Base-by-base conservation (phyloP, 2,113 vertebrate species). In the Pristiophorus japonicus region DNA sequence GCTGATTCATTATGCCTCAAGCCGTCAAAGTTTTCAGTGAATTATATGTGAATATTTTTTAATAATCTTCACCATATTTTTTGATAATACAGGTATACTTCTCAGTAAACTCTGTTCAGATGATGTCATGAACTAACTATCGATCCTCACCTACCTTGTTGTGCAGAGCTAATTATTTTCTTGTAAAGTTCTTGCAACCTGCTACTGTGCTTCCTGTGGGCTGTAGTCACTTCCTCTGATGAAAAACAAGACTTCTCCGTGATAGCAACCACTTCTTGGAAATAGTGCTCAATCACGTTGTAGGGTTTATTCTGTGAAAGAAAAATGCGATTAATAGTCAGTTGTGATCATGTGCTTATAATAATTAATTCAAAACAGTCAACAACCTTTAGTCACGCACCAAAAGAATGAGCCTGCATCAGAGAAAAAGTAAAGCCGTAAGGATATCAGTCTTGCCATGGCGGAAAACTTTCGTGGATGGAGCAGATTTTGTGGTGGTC, bases 201-300 rank as follows among this genome's bases (percentile, higher is more conserved):
- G 0, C 96, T 97, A n/a, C 87, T 95, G 45, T 98, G 97, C 42
- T 95, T 96, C 0, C 11, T 78, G 0, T 96, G 96, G 78, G 96
- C 97, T 0, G 96, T 65, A 34, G 87, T 95, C 2, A 38, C 96
- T 34, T 97, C 97, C 0, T 96, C 96, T 1, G 96, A 97, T 1
- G 96, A 94, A 51, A 51, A 94, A 70, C 45, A 94, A 66, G 93
- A 96, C 51, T 97, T 96, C 97, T 99, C 98, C 0, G 98, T 96
- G 0, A 97, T 97, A 0, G 96, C 96, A 96, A 98, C 97, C 96
- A 99, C 98, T 95, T 98, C 97, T 95, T 97, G 98, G 97, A 99
- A 99, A 97, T 98, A 98, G 88, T 92, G 96, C 96, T 99, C 98
- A 0, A 98, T 42, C 0, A 97, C 95, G 0, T 96, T 97, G 47